Evolutionary conservation across 2,797 vertebrate genomes (phyloP), one percentile per base, ranked within the genome.

Genomic region (Chelidonichthys spinosus): DNA sequence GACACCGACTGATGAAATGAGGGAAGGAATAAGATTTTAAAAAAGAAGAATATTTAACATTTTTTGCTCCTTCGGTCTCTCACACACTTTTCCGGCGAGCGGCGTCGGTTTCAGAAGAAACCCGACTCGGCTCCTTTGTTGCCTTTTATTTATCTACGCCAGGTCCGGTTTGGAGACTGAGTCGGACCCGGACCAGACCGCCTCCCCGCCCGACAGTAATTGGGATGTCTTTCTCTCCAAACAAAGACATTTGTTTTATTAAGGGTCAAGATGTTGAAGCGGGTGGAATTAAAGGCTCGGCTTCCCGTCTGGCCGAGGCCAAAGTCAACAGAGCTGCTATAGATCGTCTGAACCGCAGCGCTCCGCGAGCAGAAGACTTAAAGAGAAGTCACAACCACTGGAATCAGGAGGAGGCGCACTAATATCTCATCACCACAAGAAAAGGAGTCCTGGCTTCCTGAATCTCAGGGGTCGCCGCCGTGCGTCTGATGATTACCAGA

Each of bases 211-310:
- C 55, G 4, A 60, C 76, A 50, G 84, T 91, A 91, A 92, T 89
- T 87, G 86, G 53, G 88, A 89, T 93, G 93, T 93, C 83, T 93
- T 90, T 90, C 92, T 92, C 88, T 94, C 82, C 85, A 93, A 95
- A 94, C 92, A 94, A 85, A 90, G 91, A 89, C 94, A 94, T 95
- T 95, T 95, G 93, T 94, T 95, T 95, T 94, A 95, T 94, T 93
- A 94, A 91, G 88, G 86, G 83, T 91, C 92, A 93, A 25, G 91
- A 94, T 93, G 93, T 94, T 92, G 88, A 93, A 94, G 90, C 89
- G 90, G 92, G 92, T 87, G 84, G 81, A 91, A 91, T 91, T 89
- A 92, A 90, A 91, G 89, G 88, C 85, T 92, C 78, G 2, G 65
- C 78, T 92, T 91, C 90, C 91, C 75, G 79, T 81, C 79, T 79